A percentile compares a stretch with the other conserved stretches of the same genome.
phyloP scores from a whole-genome alignment of 2,797 vertebrate species.

The Gymnothorax reevesii region DNA sequence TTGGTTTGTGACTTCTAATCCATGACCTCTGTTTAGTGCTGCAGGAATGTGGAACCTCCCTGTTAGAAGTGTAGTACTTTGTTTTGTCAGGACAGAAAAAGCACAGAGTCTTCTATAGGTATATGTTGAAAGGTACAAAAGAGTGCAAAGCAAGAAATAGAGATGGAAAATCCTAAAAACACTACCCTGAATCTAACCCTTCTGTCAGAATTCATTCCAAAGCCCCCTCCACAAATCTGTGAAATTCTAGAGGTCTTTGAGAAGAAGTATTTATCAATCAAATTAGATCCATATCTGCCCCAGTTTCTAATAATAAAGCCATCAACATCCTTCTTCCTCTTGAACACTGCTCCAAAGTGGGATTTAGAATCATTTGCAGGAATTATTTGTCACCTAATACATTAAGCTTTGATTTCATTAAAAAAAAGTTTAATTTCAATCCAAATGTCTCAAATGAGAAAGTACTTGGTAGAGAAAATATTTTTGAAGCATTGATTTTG shows the following conservation, averaged over 20 bases:
- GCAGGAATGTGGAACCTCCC: conserved; percentile 29
- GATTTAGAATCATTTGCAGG: conserved; percentile 1
- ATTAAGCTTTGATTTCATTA: neutral
- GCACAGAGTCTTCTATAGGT: neutral
- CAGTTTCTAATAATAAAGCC: neutral
- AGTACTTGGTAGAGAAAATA: too few relatives aligned
- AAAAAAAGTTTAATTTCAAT: too few relatives aligned
- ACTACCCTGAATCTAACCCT: conserved; percentile 38
- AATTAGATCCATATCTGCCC: conserved; percentile 42
- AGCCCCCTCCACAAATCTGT: conserved; percentile 51
- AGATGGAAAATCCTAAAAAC: neutral
- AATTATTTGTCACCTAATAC: neutral
- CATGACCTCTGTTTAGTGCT: conserved; percentile 42
- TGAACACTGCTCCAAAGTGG: neutral
- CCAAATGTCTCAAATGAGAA: too few relatives aligned
- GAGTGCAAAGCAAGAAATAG: neutral
- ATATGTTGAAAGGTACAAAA: neutral
- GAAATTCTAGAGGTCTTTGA: conserved; percentile 71
- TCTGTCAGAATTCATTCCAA: conserved; percentile 47
- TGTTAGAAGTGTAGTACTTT: conserved; percentile 41
- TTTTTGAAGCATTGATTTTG: too few relatives aligned
- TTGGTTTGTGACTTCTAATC: conserved; percentile 20
- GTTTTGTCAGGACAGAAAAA: neutral
- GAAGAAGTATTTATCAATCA: conserved; percentile 58
- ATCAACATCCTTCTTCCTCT: neutral